phyloP scores from a whole-genome alignment of 2,888 invertebrate genomes.

The Xestia sexstrigata region DNA sequence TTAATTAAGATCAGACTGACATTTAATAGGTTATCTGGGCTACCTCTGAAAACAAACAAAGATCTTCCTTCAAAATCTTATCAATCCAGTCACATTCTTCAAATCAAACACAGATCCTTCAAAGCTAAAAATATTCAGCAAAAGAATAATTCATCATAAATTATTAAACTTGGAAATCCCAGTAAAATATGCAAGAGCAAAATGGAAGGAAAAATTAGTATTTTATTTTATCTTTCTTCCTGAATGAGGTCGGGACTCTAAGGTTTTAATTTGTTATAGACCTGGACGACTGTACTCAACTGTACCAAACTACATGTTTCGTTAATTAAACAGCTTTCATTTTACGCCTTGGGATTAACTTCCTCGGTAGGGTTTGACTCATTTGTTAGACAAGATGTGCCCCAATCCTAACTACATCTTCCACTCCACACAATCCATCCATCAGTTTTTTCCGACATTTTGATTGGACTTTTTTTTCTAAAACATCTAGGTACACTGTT shows the following conservation, averaged over 20 bases:
- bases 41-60: neutral
- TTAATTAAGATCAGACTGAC: too few species aligned
- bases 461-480: neutral
- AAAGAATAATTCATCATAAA: conserved; percentile 9
- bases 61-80: neutral
- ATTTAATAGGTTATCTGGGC: too few species aligned
- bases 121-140: neutral
- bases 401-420: neutral
- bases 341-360: conserved; percentile 24
- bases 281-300: neutral
- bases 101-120: neutral
- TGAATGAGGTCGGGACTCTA: neutral
- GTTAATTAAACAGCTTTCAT: conserved; percentile 28
- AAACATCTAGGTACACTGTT: neutral
- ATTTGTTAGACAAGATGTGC: conserved; percentile 14
- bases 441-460: neutral
- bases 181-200: neutral
- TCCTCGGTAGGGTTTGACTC: neutral
- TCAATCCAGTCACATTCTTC: neutral
- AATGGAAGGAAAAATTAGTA: neutral
- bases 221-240: neutral
- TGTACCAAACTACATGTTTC: neutral
- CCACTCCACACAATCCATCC: neutral
- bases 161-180: neutral
- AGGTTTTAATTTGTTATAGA: conserved; percentile 26